Base-by-base conservation (phyloP, 2,113 vertebrate genomes). In the Erythrolamprus reginae region DNA sequence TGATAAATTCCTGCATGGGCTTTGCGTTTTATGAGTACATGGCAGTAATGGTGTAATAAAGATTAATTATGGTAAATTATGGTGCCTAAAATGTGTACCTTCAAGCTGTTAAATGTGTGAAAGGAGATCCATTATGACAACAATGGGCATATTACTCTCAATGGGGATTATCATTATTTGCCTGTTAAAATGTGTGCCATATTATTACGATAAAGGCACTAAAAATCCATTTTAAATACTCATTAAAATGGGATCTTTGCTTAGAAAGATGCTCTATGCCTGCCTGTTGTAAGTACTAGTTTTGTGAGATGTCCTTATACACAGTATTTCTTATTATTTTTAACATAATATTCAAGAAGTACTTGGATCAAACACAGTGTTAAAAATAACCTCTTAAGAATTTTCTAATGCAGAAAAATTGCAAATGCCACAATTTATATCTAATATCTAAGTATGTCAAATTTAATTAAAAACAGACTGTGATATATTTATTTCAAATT, bases 61-160 rank as follows among this genome's bases (percentile, higher is more conserved):
- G 94, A 96, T 96, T 94, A 97, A 97, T 97, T 96, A 95, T 89
- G 87, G 88, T 92, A 95, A 95, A 92, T 95, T 96, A 95, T 93
- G 92, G 90, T 89, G 77, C 94, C 94, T 96, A 93, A 97, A 96
- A 95, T 95, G 90, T 94, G 88, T 92, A 96, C 86, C 91, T 95
- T 97, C 96, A 96, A 96, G 96, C 96, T 96, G 95, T 96, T 97
- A 96, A 97, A 96, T 95, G 95, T 95, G 95, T 94, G 93, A 95
- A 65, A 61, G 88, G 96, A 96, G 96, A 96, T 96, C 96, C 96
- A 95, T 97, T 97, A 95, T 91, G 92, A 96, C 93, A 94, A 95
- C 93, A 96, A 96, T 0, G 1, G 95, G 93, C 95, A 92, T 84
- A 88, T 95, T 96, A 95, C 90, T 96, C 96, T 96, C 96, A 94